Percentiles rank a stretch among this genome's conserved stretches.
Conservation (phyloP, 1,140 invertebrate genomes). For the Ctenoplectra terminalis region DNA sequence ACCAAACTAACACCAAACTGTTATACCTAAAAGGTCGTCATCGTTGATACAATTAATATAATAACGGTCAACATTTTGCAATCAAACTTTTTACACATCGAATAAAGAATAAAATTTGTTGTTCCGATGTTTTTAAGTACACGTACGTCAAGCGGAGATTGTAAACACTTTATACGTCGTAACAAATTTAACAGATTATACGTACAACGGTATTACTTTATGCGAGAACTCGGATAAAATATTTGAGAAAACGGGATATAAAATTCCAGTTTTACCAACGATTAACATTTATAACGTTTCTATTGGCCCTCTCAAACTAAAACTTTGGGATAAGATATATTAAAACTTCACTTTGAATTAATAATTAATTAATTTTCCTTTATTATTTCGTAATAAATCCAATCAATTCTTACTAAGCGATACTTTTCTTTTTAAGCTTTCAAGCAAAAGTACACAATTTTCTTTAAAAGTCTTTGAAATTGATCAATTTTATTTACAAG, state of each 20-base stretch:
- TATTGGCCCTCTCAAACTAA: background rate
- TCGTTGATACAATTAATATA: too few relatives aligned
- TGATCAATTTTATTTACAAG: conserved; percentile 24
- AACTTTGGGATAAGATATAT: background rate
- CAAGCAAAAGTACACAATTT: background rate
- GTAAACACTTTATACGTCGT: too few relatives aligned
- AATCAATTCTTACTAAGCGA: background rate
- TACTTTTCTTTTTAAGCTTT: background rate
- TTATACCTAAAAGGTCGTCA: too few relatives aligned
- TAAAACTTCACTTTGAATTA: background rate
- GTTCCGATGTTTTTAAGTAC: too few relatives aligned
- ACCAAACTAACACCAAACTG: too few relatives aligned
- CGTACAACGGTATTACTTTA: too few relatives aligned
- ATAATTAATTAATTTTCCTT: background rate
- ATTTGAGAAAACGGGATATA: background rate
- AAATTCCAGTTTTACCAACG: background rate
- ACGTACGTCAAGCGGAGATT: too few relatives aligned
- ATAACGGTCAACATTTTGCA: too few relatives aligned
- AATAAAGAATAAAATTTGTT: too few relatives aligned
- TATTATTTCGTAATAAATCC: background rate
- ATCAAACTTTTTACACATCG: too few relatives aligned
- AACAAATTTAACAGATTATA: too few relatives aligned
- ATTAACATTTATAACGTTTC: background rate
- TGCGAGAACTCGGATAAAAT: too few relatives aligned
- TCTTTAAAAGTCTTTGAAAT: background rate